phyloP scores from a whole-genome alignment of 2,113 vertebrate species.

The Apteryx mantelli region DNA sequence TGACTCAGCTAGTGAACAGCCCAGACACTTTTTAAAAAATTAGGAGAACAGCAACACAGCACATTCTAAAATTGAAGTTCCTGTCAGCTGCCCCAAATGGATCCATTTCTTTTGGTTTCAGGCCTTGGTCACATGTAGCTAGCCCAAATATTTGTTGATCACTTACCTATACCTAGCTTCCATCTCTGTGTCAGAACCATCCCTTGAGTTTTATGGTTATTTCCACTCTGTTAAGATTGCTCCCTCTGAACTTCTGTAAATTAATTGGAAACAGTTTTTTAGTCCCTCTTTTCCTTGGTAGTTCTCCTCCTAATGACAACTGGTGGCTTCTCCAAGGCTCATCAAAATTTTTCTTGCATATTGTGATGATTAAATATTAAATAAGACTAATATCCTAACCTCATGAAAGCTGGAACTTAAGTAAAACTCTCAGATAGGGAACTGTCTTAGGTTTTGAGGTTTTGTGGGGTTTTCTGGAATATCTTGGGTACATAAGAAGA shows the following conservation, averaged over 20 bases:
- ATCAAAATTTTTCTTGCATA: neutral
- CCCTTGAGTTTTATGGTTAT: conserved; percentile 28
- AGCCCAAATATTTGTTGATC: conserved; percentile 9
- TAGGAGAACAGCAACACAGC: neutral
- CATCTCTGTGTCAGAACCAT: neutral
- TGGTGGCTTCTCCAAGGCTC: conserved; percentile 30
- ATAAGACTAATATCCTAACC: neutral
- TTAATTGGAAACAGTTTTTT: neutral
- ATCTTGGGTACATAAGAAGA: neutral
- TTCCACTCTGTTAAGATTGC: neutral
- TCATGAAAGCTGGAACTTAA: neutral
- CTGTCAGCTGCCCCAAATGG: neutral
- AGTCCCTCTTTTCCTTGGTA: neutral
- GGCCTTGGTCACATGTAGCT: neutral
- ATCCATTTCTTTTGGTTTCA: neutral
- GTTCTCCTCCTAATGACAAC: neutral
- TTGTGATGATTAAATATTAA: neutral
- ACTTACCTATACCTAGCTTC: neutral
- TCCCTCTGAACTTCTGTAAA: conserved; percentile 7
- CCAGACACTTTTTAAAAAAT: neutral
- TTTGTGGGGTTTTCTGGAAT: neutral
- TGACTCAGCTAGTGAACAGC: neutral
- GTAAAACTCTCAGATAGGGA: neutral
- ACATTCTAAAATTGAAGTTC: neutral
- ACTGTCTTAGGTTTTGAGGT: neutral